Base-by-base conservation (phyloP, 2,797 vertebrate genomes). In the Naso thynnoides region DNA sequence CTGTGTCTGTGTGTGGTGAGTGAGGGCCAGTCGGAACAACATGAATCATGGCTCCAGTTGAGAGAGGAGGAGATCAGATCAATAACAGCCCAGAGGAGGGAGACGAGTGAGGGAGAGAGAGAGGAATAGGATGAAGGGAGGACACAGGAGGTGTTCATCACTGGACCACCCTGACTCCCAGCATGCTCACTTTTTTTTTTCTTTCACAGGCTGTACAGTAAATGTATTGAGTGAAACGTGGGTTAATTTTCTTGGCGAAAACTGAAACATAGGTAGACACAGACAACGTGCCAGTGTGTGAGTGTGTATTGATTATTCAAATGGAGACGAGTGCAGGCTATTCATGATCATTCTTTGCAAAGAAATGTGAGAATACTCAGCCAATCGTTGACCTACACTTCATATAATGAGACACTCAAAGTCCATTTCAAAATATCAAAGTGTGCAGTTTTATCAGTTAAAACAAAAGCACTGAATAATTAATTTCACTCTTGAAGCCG, bases 21-120 rank as follows among this genome's bases (percentile, higher is more conserved):
- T 89, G 90, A 92, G 88, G 85, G 85, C 89, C 87, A 55, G 84
- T 83, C 83, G 75, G 84, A 90, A 83, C 88, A 91, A 91, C 91
- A 93, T 93, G 92, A 93, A 93, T 93, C 91, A 92, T 90, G 87
- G 87, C 88, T 92, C 86, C 88, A 88, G 90, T 90, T 90, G 83
- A 90, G 91, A 91, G 89, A 78, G 84, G 86, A 88, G 89, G 85
- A 87, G 86, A 89, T 89, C 86, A 81, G 90, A 92, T 93, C 91
- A 88, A 93, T 93, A 92, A 87, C 78, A 84, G 90, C 89, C 84
- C 81, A 87, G 91, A 91, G 89, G 81, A 88, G 77, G 62, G 78
- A 89, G 75, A 82, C 36, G 75, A 81, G 78, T 11, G 21, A 65
- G 79, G 42, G 82, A 54, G 79, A 79, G 45, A 63, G 62, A 81